A percentile compares a stretch with the other conserved stretches of the same genome.
Evolutionary conservation across 2,888 invertebrate genomes (phyloP).

Genomic region (Orthonychiurus folsomi): DNA sequence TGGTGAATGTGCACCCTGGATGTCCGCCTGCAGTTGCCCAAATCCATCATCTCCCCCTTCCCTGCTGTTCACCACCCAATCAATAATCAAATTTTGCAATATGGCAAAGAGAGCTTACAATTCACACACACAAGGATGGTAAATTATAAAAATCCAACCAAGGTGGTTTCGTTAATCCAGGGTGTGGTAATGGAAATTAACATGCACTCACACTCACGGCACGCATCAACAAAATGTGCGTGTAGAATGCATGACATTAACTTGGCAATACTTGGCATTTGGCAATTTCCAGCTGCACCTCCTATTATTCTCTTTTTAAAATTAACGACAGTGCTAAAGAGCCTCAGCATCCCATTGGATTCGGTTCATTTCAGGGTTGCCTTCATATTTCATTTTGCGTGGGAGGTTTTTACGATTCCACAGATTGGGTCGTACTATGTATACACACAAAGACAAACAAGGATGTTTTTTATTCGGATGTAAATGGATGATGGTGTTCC

Average conservation of each 20-base stretch:
- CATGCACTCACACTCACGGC: not conserved
- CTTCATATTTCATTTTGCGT: not conserved
- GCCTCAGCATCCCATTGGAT: not conserved
- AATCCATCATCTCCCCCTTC: no score
- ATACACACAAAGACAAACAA: not conserved
- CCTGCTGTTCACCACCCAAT: no score
- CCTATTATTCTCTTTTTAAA: not conserved
- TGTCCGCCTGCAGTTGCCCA: no score
- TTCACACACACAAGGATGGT: no score
- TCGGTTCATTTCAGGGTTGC: not conserved
- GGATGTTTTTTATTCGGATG: not conserved
- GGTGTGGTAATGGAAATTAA: not conserved
- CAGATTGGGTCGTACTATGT: not conserved
- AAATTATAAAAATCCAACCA: no score
- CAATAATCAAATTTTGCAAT: no score
- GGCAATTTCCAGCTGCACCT: not conserved
- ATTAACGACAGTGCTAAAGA: not conserved
- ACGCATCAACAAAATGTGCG: not conserved
- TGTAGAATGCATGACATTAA: not conserved
- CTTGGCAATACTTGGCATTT: no score
- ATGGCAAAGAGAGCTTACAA: no score
- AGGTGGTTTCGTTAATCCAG: not conserved
- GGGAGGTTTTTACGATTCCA: not conserved
- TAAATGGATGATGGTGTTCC: no score
- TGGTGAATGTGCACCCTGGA: no score